These are phyloP conservation scores for Tenthredo notha DNA, from an alignment of 2,888 invertebrate species.

Conservation along the genomic window DNA sequence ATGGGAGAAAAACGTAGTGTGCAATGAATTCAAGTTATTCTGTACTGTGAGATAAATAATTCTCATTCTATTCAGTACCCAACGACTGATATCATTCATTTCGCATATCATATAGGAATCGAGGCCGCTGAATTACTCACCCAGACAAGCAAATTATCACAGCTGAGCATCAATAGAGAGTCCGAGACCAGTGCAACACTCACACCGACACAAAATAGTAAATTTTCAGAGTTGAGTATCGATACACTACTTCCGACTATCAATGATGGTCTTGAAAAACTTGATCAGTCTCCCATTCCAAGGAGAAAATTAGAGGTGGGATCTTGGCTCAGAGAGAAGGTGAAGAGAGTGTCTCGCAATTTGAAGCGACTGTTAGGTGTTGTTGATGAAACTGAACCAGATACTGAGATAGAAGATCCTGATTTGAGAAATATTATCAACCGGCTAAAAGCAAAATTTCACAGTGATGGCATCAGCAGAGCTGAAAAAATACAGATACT, in stretches of 20 bases:
- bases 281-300: not conserved
- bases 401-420: not conserved
- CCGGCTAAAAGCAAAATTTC: conserved; percentile 38
- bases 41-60: too few species aligned
- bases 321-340: not conserved
- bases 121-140: too few species aligned
- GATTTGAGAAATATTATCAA: conserved; percentile 37
- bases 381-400: conserved; percentile 7
- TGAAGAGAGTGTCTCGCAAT: not conserved
- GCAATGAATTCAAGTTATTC: too few species aligned
- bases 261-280: not conserved
- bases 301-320: not conserved
- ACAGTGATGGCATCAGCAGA: conserved; percentile 35
- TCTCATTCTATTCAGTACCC: too few species aligned
- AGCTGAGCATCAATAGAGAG: conserved; percentile 26
- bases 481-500: conserved; percentile 53
- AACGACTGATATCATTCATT: too few species aligned
- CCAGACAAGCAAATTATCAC: not conserved
- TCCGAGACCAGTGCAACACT: not conserved
- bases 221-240: conserved; percentile 48
- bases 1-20: too few species aligned
- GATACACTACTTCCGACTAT: not conserved
- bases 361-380: not conserved
- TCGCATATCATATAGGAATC: too few species aligned
- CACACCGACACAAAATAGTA: too few species aligned